Conservation (phyloP, 2,113 vertebrate species). For the Oryzias curvinotus region DNA sequence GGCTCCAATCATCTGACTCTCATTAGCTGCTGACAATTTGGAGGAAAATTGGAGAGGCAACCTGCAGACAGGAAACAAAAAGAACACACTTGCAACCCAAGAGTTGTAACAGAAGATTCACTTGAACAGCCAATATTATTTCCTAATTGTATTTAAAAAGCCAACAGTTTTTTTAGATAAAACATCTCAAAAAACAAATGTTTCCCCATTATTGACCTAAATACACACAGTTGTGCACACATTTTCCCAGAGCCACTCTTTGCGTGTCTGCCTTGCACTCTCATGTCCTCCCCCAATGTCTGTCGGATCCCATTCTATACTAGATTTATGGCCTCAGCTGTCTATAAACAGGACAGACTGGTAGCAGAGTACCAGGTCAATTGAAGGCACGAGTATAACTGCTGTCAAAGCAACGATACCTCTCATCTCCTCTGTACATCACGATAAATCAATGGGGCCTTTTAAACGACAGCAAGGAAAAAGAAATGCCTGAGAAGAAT, state of each 20-base stretch:
- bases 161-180: no score
- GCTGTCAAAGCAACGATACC: conserved; percentile 41
- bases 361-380: conserved; percentile 46
- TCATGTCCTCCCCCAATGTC: conserved; percentile 6
- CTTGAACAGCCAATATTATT: no score
- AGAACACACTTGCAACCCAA: no score
- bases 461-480: conserved; percentile 35
- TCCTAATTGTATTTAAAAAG: no score
- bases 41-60: no score
- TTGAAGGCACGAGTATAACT: conserved; percentile 34
- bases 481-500: conserved; percentile 4
- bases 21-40: no score
- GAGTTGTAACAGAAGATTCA: no score
- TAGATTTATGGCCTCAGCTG: conserved; percentile 45
- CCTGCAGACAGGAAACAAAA: no score
- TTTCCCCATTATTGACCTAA: not conserved
- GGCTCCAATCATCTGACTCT: no score
- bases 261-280: not conserved
- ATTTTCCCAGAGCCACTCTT: not conserved
- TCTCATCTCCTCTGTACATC: conserved; percentile 48
- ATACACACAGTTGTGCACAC: not conserved
- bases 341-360: conserved; percentile 45
- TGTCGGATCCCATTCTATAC: conserved; percentile 8
- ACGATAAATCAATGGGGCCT: conserved; percentile 35
- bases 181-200: no score